These are phyloP conservation scores for Leptogaster cylindrica DNA, from an alignment of 2,888 invertebrate species.

Conservation along the genomic window DNA sequence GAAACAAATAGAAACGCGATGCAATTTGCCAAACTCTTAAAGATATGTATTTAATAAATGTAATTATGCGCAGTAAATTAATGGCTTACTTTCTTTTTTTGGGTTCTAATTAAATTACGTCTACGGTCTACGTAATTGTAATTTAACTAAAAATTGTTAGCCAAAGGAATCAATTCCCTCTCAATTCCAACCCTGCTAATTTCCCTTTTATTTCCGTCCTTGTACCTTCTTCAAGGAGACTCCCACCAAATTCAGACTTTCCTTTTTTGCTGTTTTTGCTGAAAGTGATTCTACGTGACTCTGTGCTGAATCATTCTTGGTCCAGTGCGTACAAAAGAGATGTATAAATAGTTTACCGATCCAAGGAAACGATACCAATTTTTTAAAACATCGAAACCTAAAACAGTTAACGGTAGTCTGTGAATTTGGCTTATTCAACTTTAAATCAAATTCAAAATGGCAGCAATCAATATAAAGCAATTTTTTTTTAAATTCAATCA, in stretches of 20 bases:
- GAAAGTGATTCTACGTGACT: background rate
- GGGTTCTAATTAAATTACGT: conserved; percentile 22
- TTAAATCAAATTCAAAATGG: background rate
- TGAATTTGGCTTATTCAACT: background rate
- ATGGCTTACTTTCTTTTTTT: conserved; percentile 10
- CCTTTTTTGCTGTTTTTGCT: no score
- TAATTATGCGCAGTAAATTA: conserved; percentile 9
- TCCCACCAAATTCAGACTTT: background rate
- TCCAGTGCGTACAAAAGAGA: background rate
- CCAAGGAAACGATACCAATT: conserved; percentile 1
- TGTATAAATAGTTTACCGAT: conserved; percentile 8
- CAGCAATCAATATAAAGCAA: background rate
- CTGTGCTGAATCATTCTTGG: background rate
- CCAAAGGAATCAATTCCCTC: conserved; percentile 6
- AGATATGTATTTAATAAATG: conserved; percentile 21
- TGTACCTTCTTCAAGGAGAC: background rate
- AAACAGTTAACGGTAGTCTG: background rate
- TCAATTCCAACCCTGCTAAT: conserved; percentile 20
- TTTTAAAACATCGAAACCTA: conserved; percentile 4
- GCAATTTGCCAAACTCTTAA: conserved; percentile 19
- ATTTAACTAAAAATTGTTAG: conserved; percentile 32
- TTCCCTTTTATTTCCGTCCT: conserved; percentile 40
- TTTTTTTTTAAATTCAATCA: no score
- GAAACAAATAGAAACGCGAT: background rate
- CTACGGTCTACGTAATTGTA: no score